Evolutionary conservation across 53 echinoderm and acorn worm species (phyloP).

Genomic region (Actinopyga echinites): DNA sequence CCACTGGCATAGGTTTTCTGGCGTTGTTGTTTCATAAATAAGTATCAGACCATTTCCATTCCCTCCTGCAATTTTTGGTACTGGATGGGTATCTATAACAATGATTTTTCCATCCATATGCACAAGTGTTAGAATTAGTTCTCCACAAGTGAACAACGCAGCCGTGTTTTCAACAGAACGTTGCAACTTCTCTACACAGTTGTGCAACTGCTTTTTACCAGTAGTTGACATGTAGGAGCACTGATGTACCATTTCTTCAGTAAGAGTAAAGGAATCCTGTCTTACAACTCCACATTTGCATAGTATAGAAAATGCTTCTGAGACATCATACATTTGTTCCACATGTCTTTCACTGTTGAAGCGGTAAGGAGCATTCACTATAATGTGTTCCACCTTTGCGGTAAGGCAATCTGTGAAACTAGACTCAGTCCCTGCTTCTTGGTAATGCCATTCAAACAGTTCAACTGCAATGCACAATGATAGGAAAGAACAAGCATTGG

Average conservation of each 20-base stretch:
- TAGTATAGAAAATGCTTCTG: constrained; percentile 1
- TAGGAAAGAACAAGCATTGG: background rate
- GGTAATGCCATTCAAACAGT: background rate
- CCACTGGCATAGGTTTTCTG: too few relatives aligned
- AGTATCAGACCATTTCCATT: constrained; percentile 4
- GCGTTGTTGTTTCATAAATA: background rate
- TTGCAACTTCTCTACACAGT: background rate
- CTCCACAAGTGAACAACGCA: background rate
- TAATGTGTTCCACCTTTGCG: background rate
- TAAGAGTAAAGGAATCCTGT: background rate
- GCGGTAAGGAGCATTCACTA: background rate
- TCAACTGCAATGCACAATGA: constrained; percentile 9
- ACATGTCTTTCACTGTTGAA: background rate
- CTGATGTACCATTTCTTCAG: background rate
- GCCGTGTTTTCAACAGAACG: background rate
- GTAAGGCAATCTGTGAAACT: background rate
- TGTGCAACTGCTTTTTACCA: background rate
- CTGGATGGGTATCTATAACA: constrained; percentile 6
- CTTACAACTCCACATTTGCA: background rate
- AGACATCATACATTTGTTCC: constrained; percentile 5
- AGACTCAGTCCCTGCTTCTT: background rate
- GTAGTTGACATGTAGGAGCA: background rate
- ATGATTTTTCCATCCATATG: background rate
- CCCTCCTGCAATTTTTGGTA: background rate
- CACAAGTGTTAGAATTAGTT: background rate